Conservation (phyloP, 2,888 invertebrate genomes). For the Epinotia brunnichana region DNA sequence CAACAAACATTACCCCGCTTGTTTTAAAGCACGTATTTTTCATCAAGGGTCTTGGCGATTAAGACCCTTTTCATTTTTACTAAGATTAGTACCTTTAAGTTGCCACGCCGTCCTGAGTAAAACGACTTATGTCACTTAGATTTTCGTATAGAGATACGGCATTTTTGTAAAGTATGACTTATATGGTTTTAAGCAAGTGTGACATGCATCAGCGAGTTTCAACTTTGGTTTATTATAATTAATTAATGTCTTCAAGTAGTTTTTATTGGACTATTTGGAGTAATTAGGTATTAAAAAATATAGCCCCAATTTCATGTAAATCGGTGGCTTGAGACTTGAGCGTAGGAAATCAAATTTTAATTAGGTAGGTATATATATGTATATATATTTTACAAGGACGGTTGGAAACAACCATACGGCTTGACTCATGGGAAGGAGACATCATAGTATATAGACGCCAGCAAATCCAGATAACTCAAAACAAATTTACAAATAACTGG, state of each 20-base stretch:
- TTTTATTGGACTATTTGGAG: conserved; percentile 37
- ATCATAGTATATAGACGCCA: no score
- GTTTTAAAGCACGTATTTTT: not conserved
- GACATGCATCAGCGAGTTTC: conserved; percentile 38
- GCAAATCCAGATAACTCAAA: no score
- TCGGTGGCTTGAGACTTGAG: not conserved
- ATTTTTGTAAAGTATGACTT: not conserved
- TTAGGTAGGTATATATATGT: no score
- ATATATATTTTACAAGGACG: no score
- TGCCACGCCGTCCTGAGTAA: not conserved
- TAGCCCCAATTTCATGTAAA: not conserved
- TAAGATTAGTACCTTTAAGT: conserved; percentile 26
- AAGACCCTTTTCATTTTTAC: not conserved
- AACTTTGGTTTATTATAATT: conserved; percentile 40
- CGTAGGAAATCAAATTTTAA: no score
- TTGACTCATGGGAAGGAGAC: no score
- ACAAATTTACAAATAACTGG: no score
- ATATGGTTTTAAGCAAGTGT: conserved; percentile 20
- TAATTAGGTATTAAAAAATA: conserved; percentile 35
- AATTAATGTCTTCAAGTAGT: conserved; percentile 41
- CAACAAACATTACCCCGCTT: conserved; percentile 35
- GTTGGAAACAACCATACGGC: no score
- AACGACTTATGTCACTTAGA: not conserved
- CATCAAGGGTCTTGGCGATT: not conserved
- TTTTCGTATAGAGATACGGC: not conserved